Evolutionary conservation across 2,797 vertebrate genomes (phyloP).

Genomic region (Cebuella pygmaea): DNA sequence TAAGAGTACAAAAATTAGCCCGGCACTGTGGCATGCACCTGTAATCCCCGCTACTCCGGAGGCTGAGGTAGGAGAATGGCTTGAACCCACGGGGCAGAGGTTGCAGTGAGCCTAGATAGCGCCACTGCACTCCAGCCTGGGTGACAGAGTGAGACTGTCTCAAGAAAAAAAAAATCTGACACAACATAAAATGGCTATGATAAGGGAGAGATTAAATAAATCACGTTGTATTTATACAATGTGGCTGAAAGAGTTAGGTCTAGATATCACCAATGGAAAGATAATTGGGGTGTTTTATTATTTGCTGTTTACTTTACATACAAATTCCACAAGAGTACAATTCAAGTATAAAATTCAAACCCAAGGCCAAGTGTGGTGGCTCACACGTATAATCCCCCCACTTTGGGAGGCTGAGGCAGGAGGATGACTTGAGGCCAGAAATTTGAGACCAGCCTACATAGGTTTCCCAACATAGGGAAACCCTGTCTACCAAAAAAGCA

Average conservation of each 20-base stretch:
- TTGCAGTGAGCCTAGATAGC: not conserved
- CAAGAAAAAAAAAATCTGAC: not conserved
- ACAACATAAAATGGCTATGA: not conserved
- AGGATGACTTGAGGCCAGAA: not conserved
- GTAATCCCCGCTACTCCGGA: not conserved
- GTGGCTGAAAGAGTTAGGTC: not conserved
- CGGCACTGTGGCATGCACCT: fast-evolving
- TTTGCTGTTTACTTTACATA: slow-evolving; percentile 19
- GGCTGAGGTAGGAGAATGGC: not conserved
- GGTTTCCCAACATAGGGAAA: not conserved
- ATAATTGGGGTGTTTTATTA: not conserved
- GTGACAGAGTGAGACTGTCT: not conserved
- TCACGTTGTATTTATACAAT: slow-evolving; percentile 2
- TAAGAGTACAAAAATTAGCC: not conserved
- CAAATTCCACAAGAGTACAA: not conserved
- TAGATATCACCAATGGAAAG: not conserved
- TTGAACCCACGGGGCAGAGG: not conserved
- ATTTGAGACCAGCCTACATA: not conserved
- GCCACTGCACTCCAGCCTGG: not conserved
- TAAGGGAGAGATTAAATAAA: not conserved
- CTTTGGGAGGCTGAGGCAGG: not conserved
- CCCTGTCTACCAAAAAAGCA: no score
- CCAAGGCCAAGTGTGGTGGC: not conserved
- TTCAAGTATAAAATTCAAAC: slow-evolving; percentile 31
- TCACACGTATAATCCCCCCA: not conserved